These are phyloP conservation scores for Siniperca chuatsi DNA, from an alignment of 2,113 vertebrate species.

Conservation along the genomic window DNA sequence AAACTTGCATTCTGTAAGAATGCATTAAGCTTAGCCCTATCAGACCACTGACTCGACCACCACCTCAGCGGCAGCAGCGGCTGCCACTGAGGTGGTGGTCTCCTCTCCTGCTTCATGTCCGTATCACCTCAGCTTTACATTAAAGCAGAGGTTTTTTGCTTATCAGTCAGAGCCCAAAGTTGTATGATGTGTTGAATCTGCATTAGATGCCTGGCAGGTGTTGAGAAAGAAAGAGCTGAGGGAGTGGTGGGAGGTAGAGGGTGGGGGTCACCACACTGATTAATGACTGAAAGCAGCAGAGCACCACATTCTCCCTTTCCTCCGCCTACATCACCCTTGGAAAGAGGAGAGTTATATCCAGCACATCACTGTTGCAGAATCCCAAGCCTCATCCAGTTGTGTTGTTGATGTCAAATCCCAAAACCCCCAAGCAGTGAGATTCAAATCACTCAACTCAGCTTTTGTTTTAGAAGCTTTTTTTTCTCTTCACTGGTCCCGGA, in stretches of 20 bases:
- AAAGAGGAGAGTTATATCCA: slow-evolving; percentile 46
- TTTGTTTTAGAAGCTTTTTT: slow-evolving; percentile 50
- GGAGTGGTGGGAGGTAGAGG: slow-evolving; percentile 55
- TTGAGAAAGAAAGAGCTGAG: slow-evolving; percentile 50
- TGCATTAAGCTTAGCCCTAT: slow-evolving; percentile 45
- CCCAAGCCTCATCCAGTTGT: slow-evolving; percentile 43
- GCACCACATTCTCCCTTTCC: slow-evolving; percentile 46
- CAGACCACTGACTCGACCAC: slow-evolving; percentile 27
- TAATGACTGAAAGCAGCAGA: slow-evolving; percentile 75
- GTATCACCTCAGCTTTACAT: slow-evolving; percentile 47
- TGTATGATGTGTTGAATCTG: slow-evolving; percentile 66
- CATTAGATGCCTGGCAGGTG: slow-evolving; percentile 60
- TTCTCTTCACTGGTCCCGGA: slow-evolving; percentile 9
- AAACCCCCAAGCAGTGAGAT: background rate
- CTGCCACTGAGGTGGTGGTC: too few species aligned
- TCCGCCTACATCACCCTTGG: slow-evolving; percentile 53
- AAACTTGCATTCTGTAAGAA: slow-evolving; percentile 54
- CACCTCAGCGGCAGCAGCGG: background rate
- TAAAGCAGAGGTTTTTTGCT: slow-evolving; percentile 38
- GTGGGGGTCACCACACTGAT: slow-evolving; percentile 69
- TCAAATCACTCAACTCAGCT: slow-evolving; percentile 47
- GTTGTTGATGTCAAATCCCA: slow-evolving; percentile 17
- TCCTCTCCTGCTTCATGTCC: slow-evolving; percentile 20
- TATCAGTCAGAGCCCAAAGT: slow-evolving; percentile 58
- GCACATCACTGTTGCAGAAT: slow-evolving; percentile 30